These are phyloP conservation scores for Tiliqua scincoides DNA, from an alignment of 2,113 vertebrate genomes.

Conservation along the genomic window DNA sequence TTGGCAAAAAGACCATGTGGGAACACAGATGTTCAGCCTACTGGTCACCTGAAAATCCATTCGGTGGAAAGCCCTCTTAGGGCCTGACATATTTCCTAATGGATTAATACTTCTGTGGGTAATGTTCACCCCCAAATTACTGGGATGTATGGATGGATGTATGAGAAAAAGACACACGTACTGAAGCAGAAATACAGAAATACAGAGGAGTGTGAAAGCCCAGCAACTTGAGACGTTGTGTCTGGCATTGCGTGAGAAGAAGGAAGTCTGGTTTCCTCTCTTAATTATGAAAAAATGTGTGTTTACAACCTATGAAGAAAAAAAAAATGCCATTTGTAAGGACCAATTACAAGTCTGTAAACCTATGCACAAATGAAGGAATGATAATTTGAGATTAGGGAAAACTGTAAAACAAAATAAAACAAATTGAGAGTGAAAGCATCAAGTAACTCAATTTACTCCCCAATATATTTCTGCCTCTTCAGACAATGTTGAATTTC, in stretches of 20 bases:
- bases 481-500: neutral
- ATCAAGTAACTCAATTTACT: neutral
- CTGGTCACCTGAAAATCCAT: neutral
- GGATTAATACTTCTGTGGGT: constrained; percentile 43
- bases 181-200: constrained; percentile 39
- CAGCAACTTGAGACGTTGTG: neutral
- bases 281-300: constrained; percentile 35
- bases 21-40: neutral
- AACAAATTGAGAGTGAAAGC: neutral
- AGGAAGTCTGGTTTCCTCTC: constrained; percentile 78
- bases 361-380: constrained; percentile 17
- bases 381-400: constrained; percentile 10
- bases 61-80: neutral
- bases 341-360: neutral
- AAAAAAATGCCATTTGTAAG: constrained; percentile 11
- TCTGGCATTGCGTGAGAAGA: constrained; percentile 57
- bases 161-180: constrained; percentile 59
- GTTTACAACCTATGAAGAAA: constrained; percentile 3
- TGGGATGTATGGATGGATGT: constrained; percentile 63
- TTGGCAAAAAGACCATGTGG: neutral
- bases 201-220: constrained; percentile 23
- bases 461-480: neutral
- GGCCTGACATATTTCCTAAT: neutral
- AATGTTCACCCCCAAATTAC: constrained; percentile 42
- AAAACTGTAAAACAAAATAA: constrained; percentile 24